phyloP scores from a whole-genome alignment of 2,888 invertebrate genomes.

The Cantharis rufa region DNA sequence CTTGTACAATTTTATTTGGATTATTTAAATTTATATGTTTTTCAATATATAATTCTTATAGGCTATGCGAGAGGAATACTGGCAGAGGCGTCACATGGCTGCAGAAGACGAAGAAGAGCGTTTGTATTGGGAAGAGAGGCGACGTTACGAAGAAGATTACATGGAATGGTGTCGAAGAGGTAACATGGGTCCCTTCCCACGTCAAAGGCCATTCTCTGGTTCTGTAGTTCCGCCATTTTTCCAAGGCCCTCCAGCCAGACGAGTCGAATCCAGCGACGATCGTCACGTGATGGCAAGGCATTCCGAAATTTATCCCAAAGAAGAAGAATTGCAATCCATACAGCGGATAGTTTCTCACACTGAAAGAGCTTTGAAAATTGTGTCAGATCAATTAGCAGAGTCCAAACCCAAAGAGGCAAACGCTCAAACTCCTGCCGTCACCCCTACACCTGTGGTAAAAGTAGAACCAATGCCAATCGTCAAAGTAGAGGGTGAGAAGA shows the following conservation, averaged over 20 bases:
- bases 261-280: conserved; percentile 94
- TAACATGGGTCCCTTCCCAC: conserved; percentile 61
- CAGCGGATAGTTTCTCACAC: conserved; percentile 92
- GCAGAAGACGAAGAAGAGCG: conserved; percentile 78
- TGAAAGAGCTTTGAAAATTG: conserved; percentile 91
- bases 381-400: conserved; percentile 86
- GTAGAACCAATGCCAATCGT: conserved; percentile 13
- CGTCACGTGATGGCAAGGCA: conserved; percentile 93
- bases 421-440: conserved; percentile 35
- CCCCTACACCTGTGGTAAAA: conserved; percentile 43
- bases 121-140: conserved; percentile 85
- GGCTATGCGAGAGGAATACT: conserved; percentile 69
- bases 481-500: conserved; percentile 47
- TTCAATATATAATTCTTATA: conserved; percentile 29
- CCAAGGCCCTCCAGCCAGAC: conserved; percentile 68
- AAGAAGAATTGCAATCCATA: conserved; percentile 84
- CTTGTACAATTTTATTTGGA: conserved; percentile 31
- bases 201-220: conserved; percentile 53
- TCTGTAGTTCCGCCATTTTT: conserved; percentile 58
- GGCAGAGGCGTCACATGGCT: conserved; percentile 69
- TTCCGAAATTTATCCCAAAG: conserved; percentile 90
- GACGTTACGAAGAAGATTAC: conserved; percentile 76
- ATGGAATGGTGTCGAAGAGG: conserved; percentile 74
- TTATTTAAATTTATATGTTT: background rate
- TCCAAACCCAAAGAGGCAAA: conserved; percentile 50